Evolutionary conservation across 2,113 vertebrate genomes (phyloP), one percentile per base, ranked within the genome.

Genomic region (Cyprinus carpio): DNA sequence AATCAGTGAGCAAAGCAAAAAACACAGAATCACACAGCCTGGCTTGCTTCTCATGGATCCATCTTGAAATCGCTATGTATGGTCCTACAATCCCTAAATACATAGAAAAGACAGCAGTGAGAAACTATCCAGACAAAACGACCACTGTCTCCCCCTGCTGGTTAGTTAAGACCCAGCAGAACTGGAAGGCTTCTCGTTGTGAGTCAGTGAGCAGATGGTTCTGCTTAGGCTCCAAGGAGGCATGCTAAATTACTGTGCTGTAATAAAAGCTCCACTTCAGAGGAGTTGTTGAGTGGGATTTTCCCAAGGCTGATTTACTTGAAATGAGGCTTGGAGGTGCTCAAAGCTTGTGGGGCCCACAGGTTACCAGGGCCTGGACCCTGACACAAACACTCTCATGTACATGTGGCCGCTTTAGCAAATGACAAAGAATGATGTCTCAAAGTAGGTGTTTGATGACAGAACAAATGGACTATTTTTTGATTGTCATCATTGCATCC

Each of bases 191-290:
- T 54, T 27, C 62, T 81, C 88, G 60, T 80, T 69, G 82, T 67
- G 40, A 43, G 40, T 43, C 40, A 43, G 40, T 43, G 82, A 87
- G 90, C 90, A 93, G 85, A 90, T 92, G 92, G 90, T 93, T 92
- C 85, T 91, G 83, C 37, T 94, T 92, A 91, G 74, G 40, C 56
- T 27, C 87, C 88, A 84, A 74, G 86, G 75, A 54, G 79, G 88
- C 80, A 40, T 51, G 88, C 84, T 82, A 89, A 90, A 92, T 92
- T 90, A 89, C 86, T 67, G 84, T 75, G 67, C 89, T 83, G 87
- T 85, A 83, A 89, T 81, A 90, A 92, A 91, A 88, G 90, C 78
- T 85, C 79, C 34, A 84, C 85, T 86, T 87, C 87, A 86, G 80
- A 86, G 87, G 69, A 74, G 76, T 60, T 83, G 60, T 81, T 85